These are phyloP conservation scores for Eulacestoma nigropectus DNA, from an alignment of 2,113 vertebrate species.

Conservation along the genomic window DNA sequence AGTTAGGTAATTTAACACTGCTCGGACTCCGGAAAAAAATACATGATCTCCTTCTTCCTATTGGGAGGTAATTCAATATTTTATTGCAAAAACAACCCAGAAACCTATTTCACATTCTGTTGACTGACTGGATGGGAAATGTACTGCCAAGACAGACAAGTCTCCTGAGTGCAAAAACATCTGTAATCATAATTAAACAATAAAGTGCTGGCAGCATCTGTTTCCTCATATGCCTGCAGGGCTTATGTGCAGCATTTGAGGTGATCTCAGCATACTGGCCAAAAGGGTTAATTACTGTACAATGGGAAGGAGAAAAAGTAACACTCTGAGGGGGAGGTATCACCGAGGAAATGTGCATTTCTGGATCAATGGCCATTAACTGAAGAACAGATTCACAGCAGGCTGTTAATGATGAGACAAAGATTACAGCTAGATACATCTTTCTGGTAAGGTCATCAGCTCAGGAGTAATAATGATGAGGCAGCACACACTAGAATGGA, in stretches of 20 bases:
- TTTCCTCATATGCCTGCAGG: neutral
- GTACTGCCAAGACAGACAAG: neutral
- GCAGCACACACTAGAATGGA: neutral
- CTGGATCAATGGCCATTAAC: constrained; percentile 13
- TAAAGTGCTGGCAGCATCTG: neutral
- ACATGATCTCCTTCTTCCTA: neutral
- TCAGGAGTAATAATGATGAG: neutral
- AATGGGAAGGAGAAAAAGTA: neutral
- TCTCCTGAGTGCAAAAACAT: neutral
- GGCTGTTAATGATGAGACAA: constrained; percentile 1
- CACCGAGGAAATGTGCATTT: constrained; percentile 1
- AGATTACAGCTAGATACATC: neutral
- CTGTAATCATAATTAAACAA: constrained; percentile 10
- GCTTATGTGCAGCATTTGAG: neutral
- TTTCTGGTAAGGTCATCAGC: neutral
- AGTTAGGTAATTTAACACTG: neutral
- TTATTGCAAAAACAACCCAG: neutral
- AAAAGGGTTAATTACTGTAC: neutral
- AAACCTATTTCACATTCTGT: neutral
- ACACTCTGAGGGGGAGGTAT: neutral
- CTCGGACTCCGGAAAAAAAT: neutral
- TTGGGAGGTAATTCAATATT: neutral
- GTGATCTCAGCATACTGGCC: neutral
- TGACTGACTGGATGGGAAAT: neutral
- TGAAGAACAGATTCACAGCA: constrained; percentile 5